These are phyloP conservation scores for Fundulus diaphanus DNA, from an alignment of 2,797 vertebrate species.

Conservation along the genomic window DNA sequence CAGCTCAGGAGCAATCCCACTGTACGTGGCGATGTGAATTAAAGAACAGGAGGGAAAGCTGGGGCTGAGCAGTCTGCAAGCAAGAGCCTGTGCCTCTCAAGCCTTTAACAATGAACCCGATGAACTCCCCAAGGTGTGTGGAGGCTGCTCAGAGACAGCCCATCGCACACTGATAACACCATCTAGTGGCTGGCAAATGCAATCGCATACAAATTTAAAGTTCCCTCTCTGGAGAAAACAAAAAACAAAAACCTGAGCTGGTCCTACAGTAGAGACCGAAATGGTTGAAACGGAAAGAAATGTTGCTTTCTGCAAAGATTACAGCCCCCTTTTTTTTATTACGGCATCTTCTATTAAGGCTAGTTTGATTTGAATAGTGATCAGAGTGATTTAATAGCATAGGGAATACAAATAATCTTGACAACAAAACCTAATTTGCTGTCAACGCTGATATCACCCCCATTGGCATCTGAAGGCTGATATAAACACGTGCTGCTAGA, in stretches of 20 bases:
- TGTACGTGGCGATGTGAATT: constrained; percentile 39
- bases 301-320: background rate
- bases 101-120: constrained; percentile 73
- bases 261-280: background rate
- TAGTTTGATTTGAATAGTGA: background rate
- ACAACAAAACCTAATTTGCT: background rate
- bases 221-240: too few relatives aligned
- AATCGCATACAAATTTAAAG: constrained; percentile 11
- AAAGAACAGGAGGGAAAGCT: constrained; percentile 36
- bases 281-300: background rate
- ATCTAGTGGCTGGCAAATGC: constrained; percentile 63
- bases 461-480: too few relatives aligned
- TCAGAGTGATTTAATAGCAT: background rate
- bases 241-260: background rate
- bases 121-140: constrained; percentile 71
- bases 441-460: background rate
- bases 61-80: constrained; percentile 38
- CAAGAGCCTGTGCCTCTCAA: constrained; percentile 56
- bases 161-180: constrained; percentile 47
- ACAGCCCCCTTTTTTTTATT: background rate
- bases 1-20: constrained; percentile 19
- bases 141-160: constrained; percentile 11
- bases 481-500: background rate
- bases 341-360: background rate
- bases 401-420: background rate